phyloP scores from a whole-genome alignment of 2,888 invertebrate genomes.

The Xestia c-nigrum region DNA sequence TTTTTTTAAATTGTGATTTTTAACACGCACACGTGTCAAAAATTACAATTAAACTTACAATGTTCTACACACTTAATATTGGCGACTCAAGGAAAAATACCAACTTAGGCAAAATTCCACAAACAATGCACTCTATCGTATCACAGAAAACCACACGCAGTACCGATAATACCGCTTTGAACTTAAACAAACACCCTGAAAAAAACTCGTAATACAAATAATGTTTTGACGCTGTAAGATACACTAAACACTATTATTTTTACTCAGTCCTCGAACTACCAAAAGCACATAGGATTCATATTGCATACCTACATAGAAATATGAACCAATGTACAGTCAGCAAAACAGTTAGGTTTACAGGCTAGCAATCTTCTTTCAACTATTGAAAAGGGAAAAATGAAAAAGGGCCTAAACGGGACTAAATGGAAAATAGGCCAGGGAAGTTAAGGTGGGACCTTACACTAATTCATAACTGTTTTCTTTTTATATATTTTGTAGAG shows the following conservation, averaged over 20 bases:
- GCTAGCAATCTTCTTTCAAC: too few relatives aligned
- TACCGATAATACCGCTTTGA: background rate
- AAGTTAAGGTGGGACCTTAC: too few relatives aligned
- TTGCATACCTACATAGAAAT: conserved; percentile 11
- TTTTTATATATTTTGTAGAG: too few relatives aligned
- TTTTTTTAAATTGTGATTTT: too few relatives aligned
- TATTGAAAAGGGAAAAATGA: too few relatives aligned
- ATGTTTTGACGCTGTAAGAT: background rate
- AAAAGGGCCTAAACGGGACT: too few relatives aligned
- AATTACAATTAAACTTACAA: background rate
- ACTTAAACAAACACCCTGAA: background rate
- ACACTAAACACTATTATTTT: background rate
- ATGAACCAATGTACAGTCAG: conserved; percentile 13
- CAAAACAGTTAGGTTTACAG: too few relatives aligned
- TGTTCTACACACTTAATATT: too few relatives aligned
- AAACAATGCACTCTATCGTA: background rate
- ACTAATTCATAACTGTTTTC: too few relatives aligned
- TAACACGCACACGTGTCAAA: too few relatives aligned
- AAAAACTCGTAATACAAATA: background rate
- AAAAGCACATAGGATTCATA: conserved; percentile 21
- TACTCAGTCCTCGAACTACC: background rate
- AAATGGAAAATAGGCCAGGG: too few relatives aligned
- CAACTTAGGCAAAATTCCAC: background rate
- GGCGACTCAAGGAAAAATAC: conserved; percentile 6
- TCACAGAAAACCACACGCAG: conserved; percentile 1